Base-by-base conservation (phyloP, 2,888 invertebrate species). In the Ptychoptera contaminata region DNA sequence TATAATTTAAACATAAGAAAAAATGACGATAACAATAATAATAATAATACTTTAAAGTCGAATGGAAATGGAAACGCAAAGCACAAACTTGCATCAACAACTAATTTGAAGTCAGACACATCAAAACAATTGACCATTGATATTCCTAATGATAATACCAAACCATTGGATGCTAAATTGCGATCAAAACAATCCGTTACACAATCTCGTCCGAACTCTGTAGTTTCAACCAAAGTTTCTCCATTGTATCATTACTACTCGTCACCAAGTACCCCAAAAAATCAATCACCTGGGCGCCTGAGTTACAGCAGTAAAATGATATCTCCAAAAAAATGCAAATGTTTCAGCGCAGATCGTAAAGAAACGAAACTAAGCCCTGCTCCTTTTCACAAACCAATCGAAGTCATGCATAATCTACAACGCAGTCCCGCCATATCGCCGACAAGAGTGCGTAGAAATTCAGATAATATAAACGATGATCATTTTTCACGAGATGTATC, bases 341-440 rank as follows among this genome's bases (percentile, higher is more conserved):
- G 58, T 32, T 41, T 39, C 15, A 53, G 56, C n/a, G 61, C 55
- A 43, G 54, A 59, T 11, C 63, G 73, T 56, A 72, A 74, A 5
- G 69, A 69, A 14, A 71, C 71, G 41, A 60, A 62, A 14, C 53
- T 63, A 29, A 69, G 68, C 51, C 70, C 69, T 11, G 60, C 61
- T 47, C 58, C 64, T 2, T 51, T 62, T 7, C 80, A 80, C 51
- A 74, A 75, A 50, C 72, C 76, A 58, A 74, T 80, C 29, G 78
- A 80, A 56, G 73, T 80, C 8, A 61, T 80, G 31, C 79, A 80
- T 54, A 80, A 80, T 55, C 61, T 80, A 40, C 77, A 78, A 49
- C 62, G 79, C 43, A 79, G 79, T 60, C 78, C 78, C 0, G 62
- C 56, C 0, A 58, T 67, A 6, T 75, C 75, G 2, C 75, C 75